A percentile compares a stretch with the other conserved stretches of the same genome.
phyloP scores from a whole-genome alignment of 2,113 vertebrate species.

The Rattus rattus region DNA sequence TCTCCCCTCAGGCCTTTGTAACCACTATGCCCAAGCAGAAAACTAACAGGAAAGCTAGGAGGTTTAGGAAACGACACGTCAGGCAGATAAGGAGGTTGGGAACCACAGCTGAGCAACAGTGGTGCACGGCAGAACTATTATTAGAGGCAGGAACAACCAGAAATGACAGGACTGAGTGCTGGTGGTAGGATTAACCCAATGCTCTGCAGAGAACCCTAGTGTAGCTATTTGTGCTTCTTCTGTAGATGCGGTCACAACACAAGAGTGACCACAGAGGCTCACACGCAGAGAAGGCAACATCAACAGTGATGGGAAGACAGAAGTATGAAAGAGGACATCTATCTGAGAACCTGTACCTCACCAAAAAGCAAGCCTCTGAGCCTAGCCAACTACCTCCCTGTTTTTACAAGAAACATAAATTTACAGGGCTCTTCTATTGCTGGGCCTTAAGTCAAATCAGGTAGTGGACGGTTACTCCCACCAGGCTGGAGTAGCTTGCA shows the following conservation, averaged over 20 bases:
- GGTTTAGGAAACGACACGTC: not conserved
- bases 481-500: not conserved
- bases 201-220: not conserved
- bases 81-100: not conserved
- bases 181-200: not conserved
- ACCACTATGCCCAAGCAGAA: not conserved
- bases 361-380: not conserved
- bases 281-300: too few species aligned
- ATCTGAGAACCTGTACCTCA: not conserved
- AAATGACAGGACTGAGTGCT: not conserved
- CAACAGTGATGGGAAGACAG: not conserved
- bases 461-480: not conserved
- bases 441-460: not conserved
- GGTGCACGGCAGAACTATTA: not conserved
- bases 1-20: not conserved
- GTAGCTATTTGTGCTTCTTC: not conserved
- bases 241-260: not conserved
- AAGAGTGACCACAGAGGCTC: not conserved
- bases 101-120: not conserved
- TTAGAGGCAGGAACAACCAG: not conserved
- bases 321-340: too few species aligned
- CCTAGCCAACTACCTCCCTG: not conserved
- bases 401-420: not conserved
- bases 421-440: not conserved
- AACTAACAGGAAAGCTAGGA: not conserved